Evolutionary conservation across 2,888 invertebrate genomes (phyloP), one percentile per base, ranked within the genome.

Genomic region (Chouioia cunea): DNA sequence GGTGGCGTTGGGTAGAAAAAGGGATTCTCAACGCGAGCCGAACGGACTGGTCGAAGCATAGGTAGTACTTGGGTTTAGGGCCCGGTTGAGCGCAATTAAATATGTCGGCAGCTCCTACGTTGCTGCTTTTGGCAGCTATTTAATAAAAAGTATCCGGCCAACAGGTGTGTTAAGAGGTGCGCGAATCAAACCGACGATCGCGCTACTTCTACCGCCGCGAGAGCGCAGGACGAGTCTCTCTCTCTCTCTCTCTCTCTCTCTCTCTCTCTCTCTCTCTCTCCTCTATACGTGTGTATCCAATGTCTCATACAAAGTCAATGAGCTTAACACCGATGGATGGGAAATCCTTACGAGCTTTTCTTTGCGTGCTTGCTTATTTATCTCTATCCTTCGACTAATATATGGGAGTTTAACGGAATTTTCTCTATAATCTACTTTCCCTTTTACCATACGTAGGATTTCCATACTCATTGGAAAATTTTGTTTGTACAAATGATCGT

Each of bases 81-180:
- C n/a, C 20, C 46, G 75, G 78, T 79, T 79, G 80, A 78, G 80
- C 74, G 77, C 76, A 78, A 78, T 79, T 78, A 79, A 77, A 78
- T 79, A 71, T 77, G 75, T 76, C 74, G 74, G 70, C 65, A 73
- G 74, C 74, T 71, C 70, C 63, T 73, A 65, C 47, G 47, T 65
- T 73, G 73, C 76, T 79, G 77, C 73, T 78, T 79, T 78, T 77
- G 77, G 73, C 75, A 73, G 77, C 77, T 77, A 78, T 79, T 79
- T 79, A 79, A 80, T 79, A 78, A 77, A 77, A 77, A 73, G 74
- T 75, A 77, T 75, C 78, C 70, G 75, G 75, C 50, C n/a, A 12
- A 10, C 71, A 74, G 60, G 57, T 50, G 66, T 1, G 46, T 2
- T n/a, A n/a, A 47, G 70, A 71, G 53, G 59, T 54, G 10, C 16